Evolutionary conservation across 2,113 vertebrate genomes (phyloP).

Genomic region (Colius striatus): DNA sequence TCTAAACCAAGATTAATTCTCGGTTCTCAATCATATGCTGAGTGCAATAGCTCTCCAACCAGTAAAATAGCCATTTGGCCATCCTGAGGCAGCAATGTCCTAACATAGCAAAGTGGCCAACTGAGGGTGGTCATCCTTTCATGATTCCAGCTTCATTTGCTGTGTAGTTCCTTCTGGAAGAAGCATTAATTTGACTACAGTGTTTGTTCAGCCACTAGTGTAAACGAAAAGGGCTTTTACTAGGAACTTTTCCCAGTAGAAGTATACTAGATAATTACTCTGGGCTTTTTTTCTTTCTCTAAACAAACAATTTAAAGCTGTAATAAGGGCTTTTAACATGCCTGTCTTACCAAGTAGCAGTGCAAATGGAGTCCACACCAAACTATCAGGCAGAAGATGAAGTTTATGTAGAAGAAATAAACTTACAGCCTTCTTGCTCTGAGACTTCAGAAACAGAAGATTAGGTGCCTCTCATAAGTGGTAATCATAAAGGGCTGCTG

Average conservation of each 20-base stretch:
- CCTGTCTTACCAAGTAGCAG: background rate
- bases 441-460: background rate
- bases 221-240: background rate
- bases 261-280: background rate
- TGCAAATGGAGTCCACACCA: background rate
- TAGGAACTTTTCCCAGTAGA: background rate
- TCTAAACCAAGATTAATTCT: conserved; percentile 25
- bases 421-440: background rate
- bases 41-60: background rate
- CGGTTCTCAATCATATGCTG: background rate
- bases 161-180: background rate
- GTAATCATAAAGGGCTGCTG: background rate
- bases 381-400: background rate
- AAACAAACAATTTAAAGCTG: background rate
- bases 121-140: background rate
- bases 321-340: background rate
- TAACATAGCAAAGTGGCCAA: background rate
- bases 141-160: background rate
- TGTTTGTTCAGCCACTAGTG: background rate
- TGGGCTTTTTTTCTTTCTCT: background rate
- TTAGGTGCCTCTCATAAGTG: background rate
- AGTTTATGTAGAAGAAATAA: background rate
- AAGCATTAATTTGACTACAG: background rate
- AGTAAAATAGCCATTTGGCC: background rate
- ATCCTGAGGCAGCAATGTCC: background rate